These are phyloP conservation scores for Actinia tenebrosa DNA, from an alignment of 64 coral and sea anemone genomes.

Conservation along the genomic window DNA sequence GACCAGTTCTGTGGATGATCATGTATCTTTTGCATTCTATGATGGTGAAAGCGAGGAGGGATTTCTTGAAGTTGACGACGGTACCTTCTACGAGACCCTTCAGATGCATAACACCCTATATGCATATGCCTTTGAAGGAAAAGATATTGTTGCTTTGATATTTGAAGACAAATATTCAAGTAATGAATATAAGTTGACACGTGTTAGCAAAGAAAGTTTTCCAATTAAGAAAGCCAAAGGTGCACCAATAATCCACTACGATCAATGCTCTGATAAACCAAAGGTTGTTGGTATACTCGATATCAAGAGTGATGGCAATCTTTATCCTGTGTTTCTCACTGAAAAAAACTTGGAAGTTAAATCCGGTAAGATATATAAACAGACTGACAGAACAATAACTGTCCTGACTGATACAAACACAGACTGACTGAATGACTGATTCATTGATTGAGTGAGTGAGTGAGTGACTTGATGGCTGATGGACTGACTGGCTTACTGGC, in stretches of 20 bases:
- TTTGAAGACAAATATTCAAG: neutral
- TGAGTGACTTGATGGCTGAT: too few relatives aligned
- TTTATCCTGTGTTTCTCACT: neutral
- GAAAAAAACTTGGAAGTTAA: neutral
- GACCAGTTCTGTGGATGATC: neutral
- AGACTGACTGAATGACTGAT: too few relatives aligned
- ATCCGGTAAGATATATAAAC: neutral
- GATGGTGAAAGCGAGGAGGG: neutral
- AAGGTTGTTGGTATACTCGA: neutral
- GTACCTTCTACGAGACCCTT: neutral
- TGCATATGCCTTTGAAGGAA: constrained; percentile 3
- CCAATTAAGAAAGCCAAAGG: neutral
- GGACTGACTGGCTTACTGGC: too few relatives aligned
- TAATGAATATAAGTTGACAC: neutral
- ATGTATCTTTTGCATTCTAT: neutral
- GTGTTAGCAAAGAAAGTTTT: neutral
- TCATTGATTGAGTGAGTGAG: too few relatives aligned
- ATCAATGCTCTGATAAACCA: neutral
- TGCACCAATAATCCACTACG: neutral
- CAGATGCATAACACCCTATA: neutral
- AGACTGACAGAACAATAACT: too few relatives aligned
- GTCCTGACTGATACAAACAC: too few relatives aligned
- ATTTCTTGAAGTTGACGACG: neutral
- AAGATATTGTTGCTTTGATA: neutral
- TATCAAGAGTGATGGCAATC: neutral